Base-by-base conservation (phyloP, 2,113 vertebrate genomes). In the Clupea harengus region DNA sequence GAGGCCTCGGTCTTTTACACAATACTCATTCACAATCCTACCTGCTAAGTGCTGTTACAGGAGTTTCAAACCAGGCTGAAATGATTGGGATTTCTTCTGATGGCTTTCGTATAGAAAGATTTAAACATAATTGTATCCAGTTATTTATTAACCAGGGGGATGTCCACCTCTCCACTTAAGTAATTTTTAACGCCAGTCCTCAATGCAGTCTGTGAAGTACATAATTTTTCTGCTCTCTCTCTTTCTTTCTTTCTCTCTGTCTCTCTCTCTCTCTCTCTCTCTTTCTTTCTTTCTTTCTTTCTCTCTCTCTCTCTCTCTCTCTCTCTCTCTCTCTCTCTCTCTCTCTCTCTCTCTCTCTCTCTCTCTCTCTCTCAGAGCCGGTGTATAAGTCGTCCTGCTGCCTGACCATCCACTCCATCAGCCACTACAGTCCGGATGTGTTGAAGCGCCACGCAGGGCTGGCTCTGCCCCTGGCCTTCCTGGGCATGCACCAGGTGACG, bases 391-490 rank as follows among this genome's bases (percentile, higher is more conserved):
- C 94, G 0, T 96, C 96, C 0, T 98, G 97, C 91, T 97, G 93
- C 49, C 89, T 97, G 94, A 99, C 94, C 4, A 32, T 98, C 49
- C 97, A 99, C 87, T 96, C 98, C 47, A 96, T 99, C 93, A 97
- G 97, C 86, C 97, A 97, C 87, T 98, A 99, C 89, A 99, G 98
- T 64, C 97, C 98, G 0, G 98, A 99, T 3, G 96, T 99, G 25
- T 90, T 99, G 89, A 99, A 98, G 94, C 96, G 93, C 84, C 97
- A 99, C 7, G 97, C 96, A 2, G 96, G 93, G n/a, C 93, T 97
- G 46, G 96, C 96, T 2, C 94, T 99, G 84, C 98, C 98, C 0
- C 91, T 99, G 91, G 98, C 98, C 13, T 99, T 99, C 93, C 93
- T 99, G 86, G 98, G 97, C 50, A 99, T 99, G 98, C 98, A 99